Evolutionary conservation across 2,888 invertebrate species (phyloP).

Genomic region (Cataglyphis altisquamis): DNA sequence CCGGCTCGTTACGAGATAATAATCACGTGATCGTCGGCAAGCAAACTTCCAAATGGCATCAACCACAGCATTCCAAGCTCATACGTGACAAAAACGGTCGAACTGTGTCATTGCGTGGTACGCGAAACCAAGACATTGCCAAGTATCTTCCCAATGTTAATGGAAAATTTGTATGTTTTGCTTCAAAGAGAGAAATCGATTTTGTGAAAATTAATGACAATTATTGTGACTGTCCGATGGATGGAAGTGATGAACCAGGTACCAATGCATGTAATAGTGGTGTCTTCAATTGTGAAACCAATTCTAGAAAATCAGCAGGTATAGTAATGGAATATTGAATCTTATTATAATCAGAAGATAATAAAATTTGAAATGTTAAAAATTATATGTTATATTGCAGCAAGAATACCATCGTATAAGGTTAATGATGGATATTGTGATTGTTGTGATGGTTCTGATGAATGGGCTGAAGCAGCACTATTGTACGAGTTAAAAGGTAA

Average conservation of each 20-base stretch:
- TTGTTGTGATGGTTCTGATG: slow-evolving; percentile 97
- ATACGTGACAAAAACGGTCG: slow-evolving; percentile 71
- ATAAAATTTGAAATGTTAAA: not conserved
- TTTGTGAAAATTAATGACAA: slow-evolving; percentile 92
- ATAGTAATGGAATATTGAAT: slow-evolving; percentile 22
- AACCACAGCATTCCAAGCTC: slow-evolving; percentile 73
- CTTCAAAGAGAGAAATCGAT: slow-evolving; percentile 86
- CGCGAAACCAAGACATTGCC: slow-evolving; percentile 85
- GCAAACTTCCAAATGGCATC: slow-evolving; percentile 70
- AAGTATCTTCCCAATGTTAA: slow-evolving; percentile 86
- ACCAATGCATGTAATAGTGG: slow-evolving; percentile 96
- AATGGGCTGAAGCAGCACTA: slow-evolving; percentile 87
- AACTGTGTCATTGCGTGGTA: slow-evolving; percentile 83
- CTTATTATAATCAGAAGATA: slow-evolving; percentile 69
- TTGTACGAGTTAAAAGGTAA: slow-evolving; percentile 58
- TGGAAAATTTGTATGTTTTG: slow-evolving; percentile 86
- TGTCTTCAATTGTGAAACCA: slow-evolving; percentile 91
- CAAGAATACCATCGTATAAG: slow-evolving; percentile 91
- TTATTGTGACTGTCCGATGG: slow-evolving; percentile 93
- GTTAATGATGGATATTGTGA: slow-evolving; percentile 98
- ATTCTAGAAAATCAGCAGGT: slow-evolving; percentile 63
- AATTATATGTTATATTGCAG: slow-evolving; percentile 66
- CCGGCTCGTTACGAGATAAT: slow-evolving; percentile 56
- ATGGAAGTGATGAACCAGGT: slow-evolving; percentile 93
- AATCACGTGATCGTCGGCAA: slow-evolving; percentile 53